These are phyloP conservation scores for Irena cyanogastra DNA, from an alignment of 2,113 vertebrate genomes.

Conservation along the genomic window DNA sequence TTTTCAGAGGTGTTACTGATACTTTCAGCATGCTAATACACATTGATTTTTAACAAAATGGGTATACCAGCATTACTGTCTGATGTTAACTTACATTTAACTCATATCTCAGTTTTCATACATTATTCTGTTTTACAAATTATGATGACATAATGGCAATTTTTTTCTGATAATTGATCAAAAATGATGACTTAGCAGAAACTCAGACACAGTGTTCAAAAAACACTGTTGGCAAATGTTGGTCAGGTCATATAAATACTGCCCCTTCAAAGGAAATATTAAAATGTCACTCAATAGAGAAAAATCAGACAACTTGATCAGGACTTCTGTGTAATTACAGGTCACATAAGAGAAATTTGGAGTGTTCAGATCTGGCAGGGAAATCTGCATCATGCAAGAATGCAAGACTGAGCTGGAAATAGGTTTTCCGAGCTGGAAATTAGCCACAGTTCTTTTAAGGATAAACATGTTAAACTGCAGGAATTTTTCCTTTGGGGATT, in stretches of 20 bases:
- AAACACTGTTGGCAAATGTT: not conserved
- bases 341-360: not conserved
- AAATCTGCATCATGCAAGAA: not conserved
- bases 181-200: not conserved
- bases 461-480: not conserved
- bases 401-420: not conserved
- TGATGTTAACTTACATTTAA: not conserved
- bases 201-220: not conserved
- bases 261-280: not conserved
- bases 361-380: not conserved
- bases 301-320: not conserved
- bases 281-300: not conserved
- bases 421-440: not conserved
- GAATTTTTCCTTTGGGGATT: not conserved
- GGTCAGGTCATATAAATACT: not conserved
- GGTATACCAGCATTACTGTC: not conserved
- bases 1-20: not conserved
- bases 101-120: not conserved
- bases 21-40: not conserved
- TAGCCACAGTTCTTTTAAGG: not conserved
- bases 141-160: not conserved
- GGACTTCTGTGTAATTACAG: not conserved
- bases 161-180: not conserved
- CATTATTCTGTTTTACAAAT: not conserved
- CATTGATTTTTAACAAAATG: not conserved